Conservation (phyloP, 2,888 invertebrate genomes). For the Pardosa pseudoannulata region DNA sequence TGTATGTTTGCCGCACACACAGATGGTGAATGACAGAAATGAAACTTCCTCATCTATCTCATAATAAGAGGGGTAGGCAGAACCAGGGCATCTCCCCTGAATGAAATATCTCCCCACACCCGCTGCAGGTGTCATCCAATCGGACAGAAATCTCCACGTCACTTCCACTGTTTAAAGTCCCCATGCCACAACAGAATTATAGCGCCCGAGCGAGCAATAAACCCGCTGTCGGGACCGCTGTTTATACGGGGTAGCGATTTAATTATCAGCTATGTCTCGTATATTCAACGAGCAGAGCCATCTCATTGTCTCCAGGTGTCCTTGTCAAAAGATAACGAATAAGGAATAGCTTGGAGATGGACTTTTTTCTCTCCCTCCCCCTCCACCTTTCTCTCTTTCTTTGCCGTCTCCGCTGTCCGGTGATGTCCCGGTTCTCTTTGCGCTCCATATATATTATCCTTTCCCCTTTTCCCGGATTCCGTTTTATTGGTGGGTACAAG, state of each 20-base stretch:
- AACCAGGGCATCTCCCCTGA: background rate
- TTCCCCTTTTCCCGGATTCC: conserved; percentile 25
- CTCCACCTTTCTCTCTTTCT: too few relatives aligned
- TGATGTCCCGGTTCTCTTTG: background rate
- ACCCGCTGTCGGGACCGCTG: conserved; percentile 21
- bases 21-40: too few relatives aligned
- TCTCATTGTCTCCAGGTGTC: conserved; percentile 68
- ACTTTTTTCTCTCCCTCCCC: conserved; percentile 19
- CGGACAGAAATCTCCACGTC: conserved; percentile 10
- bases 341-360: conserved; percentile 43
- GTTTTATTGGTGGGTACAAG: conserved; percentile 68
- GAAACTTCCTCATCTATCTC: background rate
- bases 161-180: conserved; percentile 26
- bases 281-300: conserved; percentile 62
- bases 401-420: too few relatives aligned
- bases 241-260: conserved; percentile 65
- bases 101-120: background rate
- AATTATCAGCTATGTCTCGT: conserved; percentile 69
- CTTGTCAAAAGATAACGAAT: conserved; percentile 69
- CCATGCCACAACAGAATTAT: too few relatives aligned
- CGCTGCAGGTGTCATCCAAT: conserved; percentile 5
- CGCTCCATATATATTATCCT: conserved; percentile 41
- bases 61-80: conserved; percentile 4
- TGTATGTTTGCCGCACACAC: too few relatives aligned
- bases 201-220: conserved; percentile 38